Conservation (phyloP, 2,797 vertebrate genomes). For the Betta splendens region DNA sequence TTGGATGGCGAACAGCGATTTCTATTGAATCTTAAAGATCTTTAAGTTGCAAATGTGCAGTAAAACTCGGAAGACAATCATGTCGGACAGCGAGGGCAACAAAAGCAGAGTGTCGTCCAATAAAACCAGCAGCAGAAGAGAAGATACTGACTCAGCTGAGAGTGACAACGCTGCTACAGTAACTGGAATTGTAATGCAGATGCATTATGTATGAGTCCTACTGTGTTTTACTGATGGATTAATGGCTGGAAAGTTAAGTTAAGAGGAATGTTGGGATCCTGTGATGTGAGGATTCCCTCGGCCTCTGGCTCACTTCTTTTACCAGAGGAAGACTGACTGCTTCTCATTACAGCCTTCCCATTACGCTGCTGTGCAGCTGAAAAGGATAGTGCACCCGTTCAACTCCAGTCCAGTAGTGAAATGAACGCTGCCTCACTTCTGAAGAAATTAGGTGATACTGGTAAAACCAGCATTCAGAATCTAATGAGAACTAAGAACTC, state of each 20-base stretch:
- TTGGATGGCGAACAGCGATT: conserved; percentile 46
- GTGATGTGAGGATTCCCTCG: conserved; percentile 58
- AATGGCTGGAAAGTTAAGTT: conserved; percentile 42
- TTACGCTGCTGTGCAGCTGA: conserved; percentile 29
- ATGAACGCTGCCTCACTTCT: conserved; percentile 2
- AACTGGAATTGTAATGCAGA: too few species aligned
- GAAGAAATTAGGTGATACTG: background rate
- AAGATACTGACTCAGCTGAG: conserved; percentile 19
- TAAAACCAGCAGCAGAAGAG: conserved; percentile 19
- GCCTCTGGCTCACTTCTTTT: conserved; percentile 55
- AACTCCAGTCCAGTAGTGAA: conserved; percentile 14
- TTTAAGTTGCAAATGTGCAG: conserved; percentile 37
- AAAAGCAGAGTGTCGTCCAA: conserved; percentile 6
- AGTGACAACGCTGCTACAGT: too few species aligned
- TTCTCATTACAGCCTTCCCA: conserved; percentile 38
- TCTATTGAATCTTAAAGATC: conserved; percentile 47
- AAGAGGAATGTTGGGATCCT: conserved; percentile 33
- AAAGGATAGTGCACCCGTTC: conserved; percentile 20
- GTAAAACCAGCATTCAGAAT: conserved; percentile 10
- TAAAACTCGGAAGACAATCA: conserved; percentile 43
- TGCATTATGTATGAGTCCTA: conserved; percentile 30
- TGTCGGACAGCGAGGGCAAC: conserved; percentile 32
- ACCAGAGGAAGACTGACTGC: conserved; percentile 29
- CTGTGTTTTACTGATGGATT: conserved; percentile 39
- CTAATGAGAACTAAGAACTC: conserved; percentile 1